Percentiles rank a stretch among this genome's conserved stretches.
Conservation (phyloP, 1,140 invertebrate species). For the Aphaenogaster ashmeadi region DNA sequence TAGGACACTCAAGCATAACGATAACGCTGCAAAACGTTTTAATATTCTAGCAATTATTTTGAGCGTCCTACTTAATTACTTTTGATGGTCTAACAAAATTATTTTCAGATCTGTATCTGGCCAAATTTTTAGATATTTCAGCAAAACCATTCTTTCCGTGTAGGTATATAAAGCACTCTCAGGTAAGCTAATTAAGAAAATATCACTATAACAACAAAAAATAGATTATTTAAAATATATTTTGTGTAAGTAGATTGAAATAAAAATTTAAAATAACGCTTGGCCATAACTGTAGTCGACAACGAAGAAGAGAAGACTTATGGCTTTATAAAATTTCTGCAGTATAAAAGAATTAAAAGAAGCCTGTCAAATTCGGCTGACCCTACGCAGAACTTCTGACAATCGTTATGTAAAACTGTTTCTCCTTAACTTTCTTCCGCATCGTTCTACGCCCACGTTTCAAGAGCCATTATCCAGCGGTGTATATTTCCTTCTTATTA, state of each 20-base stretch:
- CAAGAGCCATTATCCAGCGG: neutral
- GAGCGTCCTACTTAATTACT: no score
- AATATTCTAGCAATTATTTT: no score
- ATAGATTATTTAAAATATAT: neutral
- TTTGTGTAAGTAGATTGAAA: neutral
- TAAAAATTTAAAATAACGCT: neutral
- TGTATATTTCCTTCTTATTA: constrained; percentile 21
- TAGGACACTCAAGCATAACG: no score
- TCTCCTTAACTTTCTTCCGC: constrained; percentile 34
- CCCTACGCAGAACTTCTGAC: neutral
- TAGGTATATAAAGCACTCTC: no score
- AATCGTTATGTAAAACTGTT: constrained; percentile 34
- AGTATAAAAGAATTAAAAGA: neutral
- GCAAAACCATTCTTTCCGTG: no score
- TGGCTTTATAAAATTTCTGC: neutral
- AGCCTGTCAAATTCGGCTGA: constrained; percentile 1
- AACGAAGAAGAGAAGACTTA: neutral
- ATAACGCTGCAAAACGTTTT: no score
- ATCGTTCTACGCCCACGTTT: constrained; percentile 38
- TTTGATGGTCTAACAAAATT: no score
- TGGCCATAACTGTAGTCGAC: neutral
- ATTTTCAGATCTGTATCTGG: no score
- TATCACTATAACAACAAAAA: no score
- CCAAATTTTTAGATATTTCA: no score
- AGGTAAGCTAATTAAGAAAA: no score